Conservation (phyloP, 2,113 vertebrate genomes). For the Microtus pennsylvanicus region DNA sequence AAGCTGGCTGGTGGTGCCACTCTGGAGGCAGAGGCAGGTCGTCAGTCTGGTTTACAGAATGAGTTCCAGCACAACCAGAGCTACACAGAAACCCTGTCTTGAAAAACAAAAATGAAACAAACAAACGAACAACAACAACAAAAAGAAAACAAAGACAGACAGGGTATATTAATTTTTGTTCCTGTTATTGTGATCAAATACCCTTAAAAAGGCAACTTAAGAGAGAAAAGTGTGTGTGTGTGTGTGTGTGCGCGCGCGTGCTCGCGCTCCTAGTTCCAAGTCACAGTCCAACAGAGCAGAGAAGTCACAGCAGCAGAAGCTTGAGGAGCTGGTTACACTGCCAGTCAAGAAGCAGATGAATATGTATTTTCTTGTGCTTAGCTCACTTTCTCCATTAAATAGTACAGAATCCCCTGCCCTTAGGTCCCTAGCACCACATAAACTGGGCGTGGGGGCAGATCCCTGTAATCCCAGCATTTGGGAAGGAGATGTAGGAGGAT, state of each 20-base stretch:
- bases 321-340: background rate
- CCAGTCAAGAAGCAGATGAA: background rate
- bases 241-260: too few relatives aligned
- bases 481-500: background rate
- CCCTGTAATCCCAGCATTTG: background rate
- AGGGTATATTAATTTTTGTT: background rate
- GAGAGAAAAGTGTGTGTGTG: background rate
- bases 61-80: too few relatives aligned
- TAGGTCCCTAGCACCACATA: background rate
- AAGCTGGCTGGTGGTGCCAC: background rate
- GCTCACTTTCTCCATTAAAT: background rate
- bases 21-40: too few relatives aligned
- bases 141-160: background rate
- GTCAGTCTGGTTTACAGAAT: too few relatives aligned
- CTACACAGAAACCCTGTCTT: too few relatives aligned
- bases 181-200: background rate
- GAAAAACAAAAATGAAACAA: background rate
- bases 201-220: background rate
- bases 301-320: background rate
- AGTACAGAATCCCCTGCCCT: background rate
- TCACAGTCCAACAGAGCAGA: background rate
- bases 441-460: background rate
- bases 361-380: background rate
- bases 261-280: background rate
- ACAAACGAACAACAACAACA: too few relatives aligned